Percentiles rank a stretch among this genome's conserved stretches.
Conservation (phyloP, 2,888 invertebrate species). For the Teinopalpus imperialis region DNA sequence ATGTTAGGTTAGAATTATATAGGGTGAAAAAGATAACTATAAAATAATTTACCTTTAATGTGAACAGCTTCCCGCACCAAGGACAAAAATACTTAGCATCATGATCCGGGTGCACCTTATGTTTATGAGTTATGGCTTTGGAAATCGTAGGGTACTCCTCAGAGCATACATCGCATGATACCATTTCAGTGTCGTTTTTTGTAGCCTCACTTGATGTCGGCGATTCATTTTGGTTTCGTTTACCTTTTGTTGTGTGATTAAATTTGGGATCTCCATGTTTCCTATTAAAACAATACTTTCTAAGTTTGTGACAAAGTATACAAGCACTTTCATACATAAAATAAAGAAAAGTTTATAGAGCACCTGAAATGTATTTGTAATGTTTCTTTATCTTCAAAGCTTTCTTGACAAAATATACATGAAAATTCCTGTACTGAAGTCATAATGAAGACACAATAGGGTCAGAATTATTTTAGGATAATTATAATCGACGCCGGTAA, state of each 20-base stretch:
- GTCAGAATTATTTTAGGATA: slow-evolving; percentile 10
- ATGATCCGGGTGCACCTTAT: slow-evolving; percentile 84
- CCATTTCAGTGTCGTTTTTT: slow-evolving; percentile 53
- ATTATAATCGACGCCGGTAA: background rate
- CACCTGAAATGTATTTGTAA: slow-evolving; percentile 84
- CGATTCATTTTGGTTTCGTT: slow-evolving; percentile 44
- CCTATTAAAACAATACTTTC: slow-evolving; percentile 46
- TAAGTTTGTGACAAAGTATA: slow-evolving; percentile 9
- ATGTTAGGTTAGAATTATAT: too few species aligned
- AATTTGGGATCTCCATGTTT: slow-evolving; percentile 84
- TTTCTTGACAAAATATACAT: slow-evolving; percentile 82
- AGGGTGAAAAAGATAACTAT: too few species aligned
- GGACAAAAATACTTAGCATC: slow-evolving; percentile 84
- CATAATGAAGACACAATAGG: slow-evolving; percentile 43
- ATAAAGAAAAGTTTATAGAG: slow-evolving; percentile 27
- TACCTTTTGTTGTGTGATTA: slow-evolving; percentile 62
- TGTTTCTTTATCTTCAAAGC: slow-evolving; percentile 79
- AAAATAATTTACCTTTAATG: slow-evolving; percentile 80
- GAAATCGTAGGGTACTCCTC: slow-evolving; percentile 81
- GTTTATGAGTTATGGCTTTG: slow-evolving; percentile 85
- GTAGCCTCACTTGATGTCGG: slow-evolving; percentile 42
- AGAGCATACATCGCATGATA: slow-evolving; percentile 83
- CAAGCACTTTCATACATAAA: slow-evolving; percentile 15
- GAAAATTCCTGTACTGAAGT: slow-evolving; percentile 59
- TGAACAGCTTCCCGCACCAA: slow-evolving; percentile 86